These are phyloP conservation scores for Siniperca knerii DNA, from an alignment of 2,113 vertebrate species.

Conservation along the genomic window DNA sequence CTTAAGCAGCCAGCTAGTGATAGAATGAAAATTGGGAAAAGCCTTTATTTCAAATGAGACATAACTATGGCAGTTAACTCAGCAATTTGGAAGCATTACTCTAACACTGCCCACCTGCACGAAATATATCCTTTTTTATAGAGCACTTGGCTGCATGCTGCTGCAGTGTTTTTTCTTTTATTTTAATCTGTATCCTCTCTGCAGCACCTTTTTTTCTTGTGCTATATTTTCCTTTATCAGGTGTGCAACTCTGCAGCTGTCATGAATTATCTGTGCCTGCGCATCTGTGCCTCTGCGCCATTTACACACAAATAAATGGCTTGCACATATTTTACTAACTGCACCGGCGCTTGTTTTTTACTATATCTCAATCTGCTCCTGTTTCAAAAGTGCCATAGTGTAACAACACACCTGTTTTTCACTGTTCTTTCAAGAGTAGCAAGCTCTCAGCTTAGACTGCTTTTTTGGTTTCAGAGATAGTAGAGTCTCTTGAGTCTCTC, in stretches of 20 bases:
- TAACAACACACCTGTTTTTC: constrained; percentile 25
- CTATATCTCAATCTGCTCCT: constrained; percentile 29
- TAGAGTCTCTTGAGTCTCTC: constrained; percentile 38
- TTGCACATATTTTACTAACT: constrained; percentile 25
- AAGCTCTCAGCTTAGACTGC: constrained; percentile 13
- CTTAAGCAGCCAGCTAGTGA: neutral
- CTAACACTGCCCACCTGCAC: constrained; percentile 6
- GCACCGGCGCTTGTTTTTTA: neutral
- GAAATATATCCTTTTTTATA: constrained; percentile 7
- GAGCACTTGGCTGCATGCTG: constrained; percentile 13
- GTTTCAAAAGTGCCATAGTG: constrained; percentile 8
- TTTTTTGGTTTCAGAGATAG: constrained; percentile 49
- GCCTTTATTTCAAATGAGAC: constrained; percentile 35
- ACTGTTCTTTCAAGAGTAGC: constrained; percentile 15
- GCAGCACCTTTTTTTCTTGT: neutral
- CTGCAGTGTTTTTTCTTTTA: neutral
- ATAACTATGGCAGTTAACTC: neutral
- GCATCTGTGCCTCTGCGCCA: constrained; percentile 6
- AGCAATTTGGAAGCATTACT: constrained; percentile 8
- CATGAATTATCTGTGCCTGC: constrained; percentile 4
- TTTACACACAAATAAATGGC: neutral
- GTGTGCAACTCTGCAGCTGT: constrained; percentile 11
- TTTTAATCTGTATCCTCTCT: neutral
- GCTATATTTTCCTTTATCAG: neutral
- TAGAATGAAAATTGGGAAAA: neutral